These are phyloP conservation scores for Tarsius wallacei DNA, from an alignment of 2,797 vertebrate species.

Conservation along the genomic window DNA sequence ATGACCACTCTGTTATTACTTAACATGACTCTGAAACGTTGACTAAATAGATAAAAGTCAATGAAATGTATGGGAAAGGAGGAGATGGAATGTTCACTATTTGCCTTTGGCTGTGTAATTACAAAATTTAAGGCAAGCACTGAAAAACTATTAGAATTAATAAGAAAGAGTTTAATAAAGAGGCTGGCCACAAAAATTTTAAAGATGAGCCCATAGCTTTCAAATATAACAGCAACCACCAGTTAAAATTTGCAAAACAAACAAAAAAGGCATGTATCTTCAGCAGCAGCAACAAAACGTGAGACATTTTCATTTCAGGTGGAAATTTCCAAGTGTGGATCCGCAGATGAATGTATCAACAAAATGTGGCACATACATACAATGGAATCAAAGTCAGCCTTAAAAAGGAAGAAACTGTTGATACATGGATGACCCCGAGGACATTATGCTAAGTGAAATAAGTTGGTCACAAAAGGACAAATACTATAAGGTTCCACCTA, in stretches of 20 bases:
- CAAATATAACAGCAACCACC: not conserved
- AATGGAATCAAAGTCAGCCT: not conserved
- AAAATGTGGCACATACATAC: not conserved
- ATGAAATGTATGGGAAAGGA: not conserved
- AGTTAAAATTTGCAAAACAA: conserved; percentile 1
- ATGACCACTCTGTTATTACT: not conserved
- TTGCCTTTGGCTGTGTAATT: not conserved
- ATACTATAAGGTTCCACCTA: not conserved
- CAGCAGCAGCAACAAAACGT: not conserved
- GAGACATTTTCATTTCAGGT: not conserved
- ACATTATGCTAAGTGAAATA: not conserved
- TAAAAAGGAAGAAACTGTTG: conserved; percentile 5
- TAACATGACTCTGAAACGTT: not conserved
- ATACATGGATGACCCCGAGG: not conserved
- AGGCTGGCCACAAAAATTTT: not conserved
- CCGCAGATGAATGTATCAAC: not conserved
- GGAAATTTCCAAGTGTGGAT: not conserved
- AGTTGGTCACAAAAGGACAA: not conserved
- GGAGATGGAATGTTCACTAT: not conserved
- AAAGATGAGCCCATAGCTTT: conserved; percentile 13
- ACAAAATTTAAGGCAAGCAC: not conserved
- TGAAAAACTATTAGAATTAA: conserved; percentile 18
- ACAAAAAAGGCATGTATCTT: not conserved
- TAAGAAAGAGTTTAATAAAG: not conserved
- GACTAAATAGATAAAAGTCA: not conserved